Evolutionary conservation across 2,113 vertebrate species (phyloP).

Genomic region (Oreotrochilus melanogaster): DNA sequence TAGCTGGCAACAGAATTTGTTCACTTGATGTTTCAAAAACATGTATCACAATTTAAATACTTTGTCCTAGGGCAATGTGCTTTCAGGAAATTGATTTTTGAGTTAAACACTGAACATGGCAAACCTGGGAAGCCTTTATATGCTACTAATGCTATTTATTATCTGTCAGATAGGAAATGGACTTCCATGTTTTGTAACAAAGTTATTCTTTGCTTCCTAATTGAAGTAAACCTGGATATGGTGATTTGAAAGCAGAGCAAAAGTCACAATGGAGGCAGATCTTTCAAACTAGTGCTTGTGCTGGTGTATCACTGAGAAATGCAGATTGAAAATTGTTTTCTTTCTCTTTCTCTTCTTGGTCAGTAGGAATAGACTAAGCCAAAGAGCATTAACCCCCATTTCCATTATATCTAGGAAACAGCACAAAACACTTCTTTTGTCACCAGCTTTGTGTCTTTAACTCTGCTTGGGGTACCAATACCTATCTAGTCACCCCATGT

Average conservation of each 20-base stretch:
- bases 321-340: not conserved
- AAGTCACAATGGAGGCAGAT: not conserved
- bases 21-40: not conserved
- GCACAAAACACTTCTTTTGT: not conserved
- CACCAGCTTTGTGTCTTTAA: not conserved
- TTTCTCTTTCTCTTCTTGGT: not conserved
- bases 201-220: not conserved
- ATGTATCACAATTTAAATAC: constrained; percentile 3
- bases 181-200: not conserved
- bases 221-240: not conserved
- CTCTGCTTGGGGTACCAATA: not conserved
- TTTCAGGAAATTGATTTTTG: constrained; percentile 53
- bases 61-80: not conserved
- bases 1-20: not conserved
- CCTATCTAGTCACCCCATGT: not conserved
- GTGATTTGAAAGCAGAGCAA: rapidly evolving
- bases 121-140: constrained; percentile 5
- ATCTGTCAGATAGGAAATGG: not conserved
- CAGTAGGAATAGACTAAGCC: not conserved
- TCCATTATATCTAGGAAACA: not conserved
- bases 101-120: constrained; percentile 7
- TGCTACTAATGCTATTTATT: not conserved
- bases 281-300: not conserved
- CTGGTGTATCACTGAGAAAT: not conserved
- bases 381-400: not conserved